phyloP scores from a whole-genome alignment of 2,113 vertebrate species.

The Chloebia gouldiae region DNA sequence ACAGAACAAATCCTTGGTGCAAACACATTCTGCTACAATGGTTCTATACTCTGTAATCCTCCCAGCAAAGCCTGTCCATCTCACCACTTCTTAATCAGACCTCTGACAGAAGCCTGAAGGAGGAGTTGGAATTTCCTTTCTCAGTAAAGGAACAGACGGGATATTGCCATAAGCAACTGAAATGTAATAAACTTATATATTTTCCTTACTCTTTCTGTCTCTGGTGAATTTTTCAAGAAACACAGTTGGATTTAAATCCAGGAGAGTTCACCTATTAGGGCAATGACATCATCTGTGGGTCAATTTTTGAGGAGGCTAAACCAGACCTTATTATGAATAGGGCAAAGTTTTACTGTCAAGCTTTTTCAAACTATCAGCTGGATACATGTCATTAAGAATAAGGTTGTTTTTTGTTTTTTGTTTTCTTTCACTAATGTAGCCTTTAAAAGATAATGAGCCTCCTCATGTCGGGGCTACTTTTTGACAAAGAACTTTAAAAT shows the following conservation, averaged over 20 bases:
- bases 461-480: neutral
- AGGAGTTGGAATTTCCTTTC: neutral
- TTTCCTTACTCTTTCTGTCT: neutral
- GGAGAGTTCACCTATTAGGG: neutral
- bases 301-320: neutral
- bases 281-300: neutral
- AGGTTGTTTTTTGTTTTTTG: too few relatives aligned
- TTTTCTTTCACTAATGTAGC: neutral
- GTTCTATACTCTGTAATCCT: neutral
- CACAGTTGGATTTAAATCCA: neutral
- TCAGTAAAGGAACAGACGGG: neutral
- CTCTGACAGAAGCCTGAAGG: neutral
- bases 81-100: neutral
- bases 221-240: neutral
- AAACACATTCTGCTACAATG: neutral
- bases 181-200: neutral
- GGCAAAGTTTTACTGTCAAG: neutral
- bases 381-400: neutral
- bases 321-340: neutral
- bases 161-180: neutral
- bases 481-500: neutral
- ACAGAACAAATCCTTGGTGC: neutral
- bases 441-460: neutral
- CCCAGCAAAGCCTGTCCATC: neutral
- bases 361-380: neutral